Base-by-base conservation (phyloP, 1,140 invertebrate species). In the Magallana angulata region DNA sequence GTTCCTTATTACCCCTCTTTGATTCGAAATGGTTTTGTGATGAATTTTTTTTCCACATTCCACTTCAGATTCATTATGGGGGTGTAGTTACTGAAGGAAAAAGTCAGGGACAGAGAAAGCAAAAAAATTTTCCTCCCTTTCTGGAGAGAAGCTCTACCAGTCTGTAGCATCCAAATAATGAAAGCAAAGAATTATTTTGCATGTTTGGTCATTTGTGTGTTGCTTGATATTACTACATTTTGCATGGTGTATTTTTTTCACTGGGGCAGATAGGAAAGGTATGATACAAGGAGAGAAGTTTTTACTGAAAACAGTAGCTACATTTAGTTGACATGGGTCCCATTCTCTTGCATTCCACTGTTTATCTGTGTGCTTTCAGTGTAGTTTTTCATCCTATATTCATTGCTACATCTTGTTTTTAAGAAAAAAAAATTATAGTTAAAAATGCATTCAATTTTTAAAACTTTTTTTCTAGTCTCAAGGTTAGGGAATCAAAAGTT, bases 271-370 rank as follows among this genome's bases (percentile, higher is more conserved):
- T 30, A 76, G 11, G 8, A 12, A 30, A 8, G 7, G 24, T 76
- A 30, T 76, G 68, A 12, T 30, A 62, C 11, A 71, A 71, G 11
- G 64, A 24, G 18, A 8, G n/a, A 18, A 11, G 68, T 76, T 76
- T 11, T 76, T 18, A 30, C 68, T 76, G 68, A 30, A 12, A 12
- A 30, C 24, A 11, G 24, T 76, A 76, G 68, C 68, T 76, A 76
- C 68, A 76, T 76, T 24, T 30, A 71, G 68, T 64, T 76, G 68
- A 76, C 24, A 9, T 76, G 68, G 68, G 68, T 76, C 68, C 68
- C 68, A 76, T 30, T 76, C 68, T 76, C 68, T 76, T 76, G 68
- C 68, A 76, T 76, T 76, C 68, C 68, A 76, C 68, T 18, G 18
- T 76, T 48, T 30, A 36, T 76, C 24, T 76, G 68, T 76, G 68